Percentiles rank a stretch among this genome's conserved stretches.
Evolutionary conservation across 2,797 vertebrate species (phyloP).

Genomic region (Cheirogaleus major): DNA sequence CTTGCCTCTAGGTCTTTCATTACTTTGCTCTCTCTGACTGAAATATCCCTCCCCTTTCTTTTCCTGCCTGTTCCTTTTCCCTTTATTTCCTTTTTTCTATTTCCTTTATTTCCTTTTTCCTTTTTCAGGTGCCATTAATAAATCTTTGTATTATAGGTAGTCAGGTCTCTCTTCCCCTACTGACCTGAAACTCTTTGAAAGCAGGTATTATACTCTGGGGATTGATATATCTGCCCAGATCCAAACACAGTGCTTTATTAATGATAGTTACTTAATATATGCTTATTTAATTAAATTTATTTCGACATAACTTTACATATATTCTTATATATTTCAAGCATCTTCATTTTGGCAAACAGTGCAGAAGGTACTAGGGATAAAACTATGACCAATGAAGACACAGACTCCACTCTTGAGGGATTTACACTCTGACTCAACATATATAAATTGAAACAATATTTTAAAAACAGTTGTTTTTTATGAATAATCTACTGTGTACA

Average conservation of each 20-base stretch:
- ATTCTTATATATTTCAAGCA: neutral
- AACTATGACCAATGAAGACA: neutral
- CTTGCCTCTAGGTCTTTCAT: neutral
- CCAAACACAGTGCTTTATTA: neutral
- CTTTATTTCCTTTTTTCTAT: neutral
- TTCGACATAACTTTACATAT: neutral
- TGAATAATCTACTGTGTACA: neutral
- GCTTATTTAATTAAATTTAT: neutral
- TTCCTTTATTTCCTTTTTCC: neutral
- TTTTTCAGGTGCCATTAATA: neutral
- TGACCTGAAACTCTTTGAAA: neutral
- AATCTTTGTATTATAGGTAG: neutral
- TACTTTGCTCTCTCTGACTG: neutral
- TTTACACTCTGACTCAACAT: neutral
- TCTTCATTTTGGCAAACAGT: neutral
- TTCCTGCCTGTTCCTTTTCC: neutral
- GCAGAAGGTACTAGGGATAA: neutral
- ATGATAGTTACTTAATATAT: neutral
- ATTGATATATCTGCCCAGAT: neutral
- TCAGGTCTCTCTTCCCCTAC: neutral
- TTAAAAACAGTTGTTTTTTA: constrained; percentile 3
- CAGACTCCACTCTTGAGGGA: neutral
- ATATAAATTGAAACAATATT: neutral
- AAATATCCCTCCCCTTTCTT: constrained; percentile 56
- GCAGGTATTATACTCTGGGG: neutral